Base-by-base conservation (phyloP, 2,888 invertebrate species). In the Drosophila antonietae region DNA sequence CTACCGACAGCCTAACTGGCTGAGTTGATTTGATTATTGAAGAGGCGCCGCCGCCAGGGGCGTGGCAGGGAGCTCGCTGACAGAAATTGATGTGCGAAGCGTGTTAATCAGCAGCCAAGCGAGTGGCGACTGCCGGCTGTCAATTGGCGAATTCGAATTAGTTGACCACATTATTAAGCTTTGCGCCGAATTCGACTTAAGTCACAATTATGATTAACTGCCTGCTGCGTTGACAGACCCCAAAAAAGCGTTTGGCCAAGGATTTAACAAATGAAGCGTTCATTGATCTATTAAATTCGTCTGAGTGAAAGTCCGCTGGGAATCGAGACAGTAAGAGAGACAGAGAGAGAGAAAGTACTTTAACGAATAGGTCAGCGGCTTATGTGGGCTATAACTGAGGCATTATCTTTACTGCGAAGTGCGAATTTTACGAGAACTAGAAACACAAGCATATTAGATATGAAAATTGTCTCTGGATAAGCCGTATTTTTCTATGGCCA, bases 21-120 rank as follows among this genome's bases (percentile, higher is more conserved):
- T 59, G 52, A 55, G 46, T 53, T 75, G 88, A 82, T 87, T 82
- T 84, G 79, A 87, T 82, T 88, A 82, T 81, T 66, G 69, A 10
- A 20, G 15, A 7, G 44, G 39, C 37, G 10, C 6, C 28, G 28
- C 5, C 28, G 39, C 5, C 12, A 18, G 60, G 35, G 20, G 37
- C 18, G 14, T 47, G 33, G 12, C 56, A 41, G 28, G 46, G 37
- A 39, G 55, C 37, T 72, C 28, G 41, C n/a, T n/a, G 9, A 12
- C 31, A 52, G 52, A 57, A 61, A 68, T 64, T 73, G 49, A 77
- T 65, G 66, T 63, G 65, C 58, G 31, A 33, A 52, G 66, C 64
- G 70, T 60, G 76, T 63, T 66, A 75, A 77, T 75, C 76, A 75
- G 63, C 43, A 37, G 53, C 55, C 52, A 66, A 55, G 57, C 49